Percentiles rank a stretch among this genome's conserved stretches.
Conservation (phyloP, 1,140 invertebrate genomes). For the Drosophila parabipectinata region DNA sequence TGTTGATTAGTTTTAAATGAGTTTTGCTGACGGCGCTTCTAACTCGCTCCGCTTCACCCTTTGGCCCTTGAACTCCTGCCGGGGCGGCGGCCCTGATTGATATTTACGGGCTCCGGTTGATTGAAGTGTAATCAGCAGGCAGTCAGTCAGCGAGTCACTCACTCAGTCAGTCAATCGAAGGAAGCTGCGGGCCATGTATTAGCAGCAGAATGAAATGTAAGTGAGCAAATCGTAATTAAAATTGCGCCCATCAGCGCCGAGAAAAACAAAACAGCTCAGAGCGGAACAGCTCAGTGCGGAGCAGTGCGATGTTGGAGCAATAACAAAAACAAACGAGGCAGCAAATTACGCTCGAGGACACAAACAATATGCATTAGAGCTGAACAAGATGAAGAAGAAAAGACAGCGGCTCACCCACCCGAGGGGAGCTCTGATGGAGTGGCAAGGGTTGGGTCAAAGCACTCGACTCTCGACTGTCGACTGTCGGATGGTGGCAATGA, state of each 20-base stretch:
- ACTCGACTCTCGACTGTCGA: conserved; percentile 38
- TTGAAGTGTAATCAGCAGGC: conserved; percentile 79
- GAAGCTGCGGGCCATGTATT: conserved; percentile 52
- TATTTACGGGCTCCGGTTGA: conserved; percentile 73
- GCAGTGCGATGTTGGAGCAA: background rate
- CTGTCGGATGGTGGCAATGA: conserved; percentile 56
- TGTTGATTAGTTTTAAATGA: conserved; percentile 83
- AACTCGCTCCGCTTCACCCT: conserved; percentile 34
- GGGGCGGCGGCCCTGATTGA: conserved; percentile 48
- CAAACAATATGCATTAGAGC: conserved; percentile 76
- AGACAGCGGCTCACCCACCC: conserved; percentile 42
- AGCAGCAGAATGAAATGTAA: conserved; percentile 74
- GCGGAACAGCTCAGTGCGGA: background rate
- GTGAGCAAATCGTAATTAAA: conserved; percentile 82
- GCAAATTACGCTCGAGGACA: conserved; percentile 70
- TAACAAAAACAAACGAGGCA: conserved; percentile 53
- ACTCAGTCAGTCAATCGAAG: conserved; percentile 39
- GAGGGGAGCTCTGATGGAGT: background rate
- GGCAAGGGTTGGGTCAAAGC: conserved; percentile 57
- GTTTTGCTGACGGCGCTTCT: conserved; percentile 64
- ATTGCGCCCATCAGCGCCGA: conserved; percentile 52
- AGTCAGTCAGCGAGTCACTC: conserved; percentile 45
- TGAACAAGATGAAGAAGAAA: conserved; percentile 24
- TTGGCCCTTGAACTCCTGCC: conserved; percentile 7
- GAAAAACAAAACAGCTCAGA: conserved; percentile 16